A percentile compares a stretch with the other conserved stretches of the same genome.
Conservation (phyloP, 2,797 vertebrate genomes). For the Botia kubotai region DNA sequence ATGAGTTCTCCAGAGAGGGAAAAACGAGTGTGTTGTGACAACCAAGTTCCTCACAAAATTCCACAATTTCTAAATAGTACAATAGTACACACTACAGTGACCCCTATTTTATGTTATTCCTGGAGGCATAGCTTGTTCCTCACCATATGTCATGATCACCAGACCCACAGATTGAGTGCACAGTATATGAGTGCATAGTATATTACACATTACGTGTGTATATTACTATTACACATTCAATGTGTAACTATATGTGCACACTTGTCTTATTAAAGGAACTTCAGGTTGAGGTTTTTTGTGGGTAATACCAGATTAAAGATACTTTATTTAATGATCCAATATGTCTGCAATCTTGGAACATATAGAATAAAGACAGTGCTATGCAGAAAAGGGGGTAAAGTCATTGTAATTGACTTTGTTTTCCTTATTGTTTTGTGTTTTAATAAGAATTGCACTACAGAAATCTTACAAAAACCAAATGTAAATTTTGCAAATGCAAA, state of each 20-base stretch:
- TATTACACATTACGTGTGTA: too few relatives aligned
- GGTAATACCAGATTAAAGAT: neutral
- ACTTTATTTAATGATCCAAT: neutral
- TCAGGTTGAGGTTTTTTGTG: neutral
- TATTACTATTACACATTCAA: neutral
- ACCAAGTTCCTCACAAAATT: neutral
- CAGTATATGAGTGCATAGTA: too few relatives aligned
- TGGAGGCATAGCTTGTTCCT: neutral
- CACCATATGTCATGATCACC: neutral
- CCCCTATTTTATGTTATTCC: neutral
- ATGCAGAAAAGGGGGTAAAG: neutral
- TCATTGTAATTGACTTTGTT: neutral
- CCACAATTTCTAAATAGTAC: slow-evolving; percentile 1
- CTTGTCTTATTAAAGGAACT: neutral
- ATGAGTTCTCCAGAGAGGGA: neutral
- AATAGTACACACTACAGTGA: neutral
- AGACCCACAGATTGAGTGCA: too few relatives aligned
- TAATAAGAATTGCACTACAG: neutral
- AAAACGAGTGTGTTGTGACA: slow-evolving; percentile 1
- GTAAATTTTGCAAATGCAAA: neutral
- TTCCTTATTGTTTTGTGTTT: too few relatives aligned
- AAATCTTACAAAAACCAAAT: neutral
- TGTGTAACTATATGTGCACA: neutral
- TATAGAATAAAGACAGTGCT: neutral
- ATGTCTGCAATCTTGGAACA: neutral